Conservation (phyloP, 2,113 vertebrate species). For the Spilogale gracilis region DNA sequence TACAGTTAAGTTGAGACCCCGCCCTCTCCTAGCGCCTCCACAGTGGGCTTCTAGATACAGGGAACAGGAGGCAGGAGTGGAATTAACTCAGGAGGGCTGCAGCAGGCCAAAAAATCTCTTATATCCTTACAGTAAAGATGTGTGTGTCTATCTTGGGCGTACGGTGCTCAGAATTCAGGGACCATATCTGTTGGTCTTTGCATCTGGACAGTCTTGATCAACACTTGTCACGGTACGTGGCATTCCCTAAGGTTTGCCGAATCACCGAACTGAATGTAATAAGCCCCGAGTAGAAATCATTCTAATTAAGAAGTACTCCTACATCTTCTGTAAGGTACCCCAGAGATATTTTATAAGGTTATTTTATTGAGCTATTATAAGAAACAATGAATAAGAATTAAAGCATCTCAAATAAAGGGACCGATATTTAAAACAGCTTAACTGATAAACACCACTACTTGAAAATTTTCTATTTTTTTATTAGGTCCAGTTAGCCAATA, state of each 20-base stretch:
- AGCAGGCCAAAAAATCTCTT: background rate
- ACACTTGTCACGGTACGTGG: background rate
- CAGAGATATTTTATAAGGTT: background rate
- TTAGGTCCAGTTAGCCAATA: too few relatives aligned
- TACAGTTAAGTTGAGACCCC: conserved; percentile 47
- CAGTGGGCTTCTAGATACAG: background rate
- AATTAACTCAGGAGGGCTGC: background rate
- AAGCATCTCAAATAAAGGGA: conserved; percentile 42
- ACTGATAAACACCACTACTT: too few relatives aligned
- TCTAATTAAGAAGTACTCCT: background rate
- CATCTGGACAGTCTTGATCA: background rate
- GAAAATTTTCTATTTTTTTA: too few relatives aligned
- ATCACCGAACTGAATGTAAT: background rate
- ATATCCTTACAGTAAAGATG: background rate
- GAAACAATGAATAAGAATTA: conserved; percentile 39
- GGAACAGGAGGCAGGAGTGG: background rate
- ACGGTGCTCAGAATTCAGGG: background rate
- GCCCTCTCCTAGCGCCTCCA: background rate
- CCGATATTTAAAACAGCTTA: conserved; percentile 49
- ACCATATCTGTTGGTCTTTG: background rate
- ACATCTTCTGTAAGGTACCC: conserved; percentile 2
- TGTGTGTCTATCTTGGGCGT: background rate
- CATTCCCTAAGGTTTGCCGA: background rate
- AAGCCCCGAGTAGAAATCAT: background rate
- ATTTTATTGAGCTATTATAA: background rate